These are phyloP conservation scores for Scomberomorus guttatus DNA, from an alignment of 2,797 vertebrate species.

Conservation along the genomic window DNA sequence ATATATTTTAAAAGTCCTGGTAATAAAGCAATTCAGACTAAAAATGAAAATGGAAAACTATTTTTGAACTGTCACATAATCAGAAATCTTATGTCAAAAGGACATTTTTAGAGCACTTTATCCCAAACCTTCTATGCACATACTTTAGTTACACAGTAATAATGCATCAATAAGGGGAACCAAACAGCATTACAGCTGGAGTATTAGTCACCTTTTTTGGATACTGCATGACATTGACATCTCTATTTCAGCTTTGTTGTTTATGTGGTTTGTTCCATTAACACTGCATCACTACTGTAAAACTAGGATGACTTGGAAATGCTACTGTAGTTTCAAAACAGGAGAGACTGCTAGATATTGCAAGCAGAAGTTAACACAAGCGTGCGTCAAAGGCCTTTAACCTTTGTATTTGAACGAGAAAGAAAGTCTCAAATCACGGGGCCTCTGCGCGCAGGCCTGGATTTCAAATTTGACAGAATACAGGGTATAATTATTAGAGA, in stretches of 20 bases:
- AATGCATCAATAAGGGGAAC: neutral
- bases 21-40: no score
- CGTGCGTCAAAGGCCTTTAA: neutral
- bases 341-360: no score
- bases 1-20: neutral
- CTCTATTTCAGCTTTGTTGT: neutral
- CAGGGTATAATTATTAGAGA: conserved; percentile 8
- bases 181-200: neutral
- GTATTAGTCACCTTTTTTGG: neutral
- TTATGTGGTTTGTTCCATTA: neutral
- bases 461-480: conserved; percentile 15
- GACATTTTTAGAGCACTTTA: no score
- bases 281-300: neutral
- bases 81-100: no score
- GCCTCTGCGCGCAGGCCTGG: neutral
- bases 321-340: no score
- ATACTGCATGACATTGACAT: neutral
- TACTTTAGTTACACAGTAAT: no score
- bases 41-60: no score
- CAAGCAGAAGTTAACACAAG: neutral
- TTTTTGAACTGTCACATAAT: no score
- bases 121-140: no score
- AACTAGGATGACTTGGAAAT: neutral
- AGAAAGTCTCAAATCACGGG: neutral
- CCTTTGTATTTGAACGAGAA: neutral